Conservation (phyloP, 2,797 vertebrate species). For the Scyliorhinus canicula region DNA sequence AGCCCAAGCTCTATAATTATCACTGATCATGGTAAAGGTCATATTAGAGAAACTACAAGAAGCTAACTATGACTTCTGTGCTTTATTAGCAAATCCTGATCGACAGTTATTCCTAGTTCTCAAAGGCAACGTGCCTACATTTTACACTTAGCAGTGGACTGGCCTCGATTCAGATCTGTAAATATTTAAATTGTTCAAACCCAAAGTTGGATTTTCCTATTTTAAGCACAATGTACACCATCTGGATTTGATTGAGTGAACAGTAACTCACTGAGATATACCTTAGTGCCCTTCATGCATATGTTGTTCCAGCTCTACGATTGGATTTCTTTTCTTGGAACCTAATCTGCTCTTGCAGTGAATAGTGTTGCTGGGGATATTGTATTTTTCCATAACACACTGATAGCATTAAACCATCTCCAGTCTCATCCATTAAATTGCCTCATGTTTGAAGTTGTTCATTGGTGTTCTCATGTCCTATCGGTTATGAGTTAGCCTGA, state of each 20-base stretch:
- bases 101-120: background rate
- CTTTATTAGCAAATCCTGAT: background rate
- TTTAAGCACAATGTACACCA: background rate
- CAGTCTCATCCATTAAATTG: background rate
- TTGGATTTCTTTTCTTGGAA: background rate
- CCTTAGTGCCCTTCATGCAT: background rate
- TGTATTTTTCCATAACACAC: background rate
- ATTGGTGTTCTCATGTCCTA: background rate
- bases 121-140: background rate
- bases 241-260: background rate
- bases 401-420: background rate
- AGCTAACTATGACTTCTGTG: background rate
- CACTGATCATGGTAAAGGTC: background rate
- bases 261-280: background rate
- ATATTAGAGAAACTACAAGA: background rate
- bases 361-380: background rate
- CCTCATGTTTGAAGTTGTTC: background rate
- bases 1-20: background rate
- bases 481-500: background rate
- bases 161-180: background rate
- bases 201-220: background rate
- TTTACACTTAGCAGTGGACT: background rate
- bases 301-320: background rate
- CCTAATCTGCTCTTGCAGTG: background rate
- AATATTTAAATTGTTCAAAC: background rate